Conservation (phyloP, 2,113 vertebrate species). For the Aleadryas rufinucha region DNA sequence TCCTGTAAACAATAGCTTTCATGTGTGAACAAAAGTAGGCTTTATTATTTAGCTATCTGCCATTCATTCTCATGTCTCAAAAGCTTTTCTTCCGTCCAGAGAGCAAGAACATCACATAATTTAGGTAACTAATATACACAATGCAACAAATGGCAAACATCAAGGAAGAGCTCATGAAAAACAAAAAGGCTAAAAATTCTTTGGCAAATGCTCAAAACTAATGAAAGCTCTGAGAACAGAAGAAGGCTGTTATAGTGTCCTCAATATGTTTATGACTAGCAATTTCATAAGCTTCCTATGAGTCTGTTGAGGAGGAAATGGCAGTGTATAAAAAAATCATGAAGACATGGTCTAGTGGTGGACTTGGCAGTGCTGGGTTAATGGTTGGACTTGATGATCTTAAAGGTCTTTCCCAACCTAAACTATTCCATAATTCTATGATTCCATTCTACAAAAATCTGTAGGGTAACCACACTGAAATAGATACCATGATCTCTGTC, state of each 20-base stretch:
- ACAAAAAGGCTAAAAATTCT: background rate
- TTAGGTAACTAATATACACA: background rate
- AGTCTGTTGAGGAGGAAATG: background rate
- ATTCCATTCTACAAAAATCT: background rate
- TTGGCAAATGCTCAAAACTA: background rate
- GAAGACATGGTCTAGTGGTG: background rate
- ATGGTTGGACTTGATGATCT: background rate
- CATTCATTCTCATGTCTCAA: background rate
- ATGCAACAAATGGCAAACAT: background rate
- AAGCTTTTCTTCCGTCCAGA: background rate
- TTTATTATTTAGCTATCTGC: conserved; percentile 3
- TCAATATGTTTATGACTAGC: background rate
- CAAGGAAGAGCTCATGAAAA: background rate
- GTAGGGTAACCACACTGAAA: background rate
- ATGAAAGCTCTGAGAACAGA: background rate
- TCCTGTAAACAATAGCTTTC: background rate
- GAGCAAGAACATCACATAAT: background rate
- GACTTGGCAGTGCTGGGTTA: background rate
- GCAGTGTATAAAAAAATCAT: background rate
- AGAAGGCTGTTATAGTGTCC: background rate
- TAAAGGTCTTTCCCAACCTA: background rate
- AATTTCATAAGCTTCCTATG: background rate
- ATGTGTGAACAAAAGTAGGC: background rate
- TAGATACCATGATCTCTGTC: background rate
- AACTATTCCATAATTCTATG: background rate